These are phyloP conservation scores for Holocentrus rufus DNA, from an alignment of 2,797 vertebrate species.

Conservation along the genomic window DNA sequence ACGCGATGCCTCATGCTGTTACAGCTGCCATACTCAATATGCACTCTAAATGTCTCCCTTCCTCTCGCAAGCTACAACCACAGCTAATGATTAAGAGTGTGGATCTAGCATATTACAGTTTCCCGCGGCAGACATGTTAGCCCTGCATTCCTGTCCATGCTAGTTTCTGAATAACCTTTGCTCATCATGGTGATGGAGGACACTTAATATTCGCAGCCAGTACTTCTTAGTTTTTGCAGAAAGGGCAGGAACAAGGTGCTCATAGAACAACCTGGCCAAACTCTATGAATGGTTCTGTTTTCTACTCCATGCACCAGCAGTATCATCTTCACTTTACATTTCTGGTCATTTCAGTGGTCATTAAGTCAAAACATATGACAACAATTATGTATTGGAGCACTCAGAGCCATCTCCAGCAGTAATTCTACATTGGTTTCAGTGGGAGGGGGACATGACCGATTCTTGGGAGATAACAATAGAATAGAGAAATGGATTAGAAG, in stretches of 20 bases:
- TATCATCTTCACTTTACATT: slow-evolving; percentile 34
- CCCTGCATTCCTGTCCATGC: slow-evolving; percentile 28
- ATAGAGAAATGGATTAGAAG: slow-evolving; percentile 13
- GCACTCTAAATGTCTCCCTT: slow-evolving; percentile 67
- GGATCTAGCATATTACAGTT: slow-evolving; percentile 29
- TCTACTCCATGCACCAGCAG: slow-evolving; percentile 37
- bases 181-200: slow-evolving; percentile 45
- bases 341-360: slow-evolving; percentile 32
- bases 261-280: slow-evolving; percentile 34
- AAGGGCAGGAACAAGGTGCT: slow-evolving; percentile 24
- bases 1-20: slow-evolving; percentile 58
- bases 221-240: slow-evolving; percentile 45
- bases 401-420: slow-evolving; percentile 18
- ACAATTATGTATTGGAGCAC: slow-evolving; percentile 25
- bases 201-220: slow-evolving; percentile 47
- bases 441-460: neutral
- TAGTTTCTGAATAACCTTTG: slow-evolving; percentile 39
- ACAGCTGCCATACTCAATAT: slow-evolving; percentile 66
- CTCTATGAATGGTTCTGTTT: slow-evolving; percentile 61
- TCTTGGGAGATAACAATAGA: slow-evolving; percentile 1
- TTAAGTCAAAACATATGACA: slow-evolving; percentile 1
- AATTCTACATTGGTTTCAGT: slow-evolving; percentile 22
- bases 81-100: slow-evolving; percentile 42
- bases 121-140: slow-evolving; percentile 14
- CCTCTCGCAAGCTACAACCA: slow-evolving; percentile 40